A percentile compares a stretch with the other conserved stretches of the same genome.
Evolutionary conservation across 2,888 invertebrate genomes (phyloP).

Genomic region (Tineola bisselliella): DNA sequence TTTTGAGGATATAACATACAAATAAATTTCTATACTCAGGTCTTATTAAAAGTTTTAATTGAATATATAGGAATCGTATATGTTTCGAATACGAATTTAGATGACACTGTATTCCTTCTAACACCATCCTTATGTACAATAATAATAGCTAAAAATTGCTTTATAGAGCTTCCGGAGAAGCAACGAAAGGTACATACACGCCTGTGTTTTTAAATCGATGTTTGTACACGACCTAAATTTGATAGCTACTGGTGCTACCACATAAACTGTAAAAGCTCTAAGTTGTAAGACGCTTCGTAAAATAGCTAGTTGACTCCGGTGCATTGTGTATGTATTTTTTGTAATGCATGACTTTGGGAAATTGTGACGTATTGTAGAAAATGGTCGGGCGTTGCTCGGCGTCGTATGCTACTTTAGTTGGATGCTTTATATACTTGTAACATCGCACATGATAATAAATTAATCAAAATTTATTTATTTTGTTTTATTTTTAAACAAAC

Average conservation of each 20-base stretch:
- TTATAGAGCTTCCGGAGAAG: too few relatives aligned
- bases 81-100: too few relatives aligned
- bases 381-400: conserved; percentile 28
- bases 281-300: too few relatives aligned
- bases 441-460: conserved; percentile 69
- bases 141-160: too few relatives aligned
- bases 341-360: neutral
- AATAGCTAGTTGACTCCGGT: neutral
- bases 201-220: too few relatives aligned
- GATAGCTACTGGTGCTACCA: too few relatives aligned
- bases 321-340: neutral
- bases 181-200: too few relatives aligned
- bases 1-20: neutral
- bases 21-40: neutral
- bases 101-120: too few relatives aligned
- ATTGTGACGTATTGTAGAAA: conserved; percentile 14
- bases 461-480: conserved; percentile 53
- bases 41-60: neutral
- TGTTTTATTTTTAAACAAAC: conserved; percentile 11
- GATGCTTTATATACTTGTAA: conserved; percentile 67
- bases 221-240: too few relatives aligned
- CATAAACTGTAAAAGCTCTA: too few relatives aligned
- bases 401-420: conserved; percentile 33
- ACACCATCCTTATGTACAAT: too few relatives aligned
- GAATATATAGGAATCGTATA: neutral